These are phyloP conservation scores for Nesoenas mayeri DNA, from an alignment of 2,113 vertebrate genomes.

Conservation along the genomic window DNA sequence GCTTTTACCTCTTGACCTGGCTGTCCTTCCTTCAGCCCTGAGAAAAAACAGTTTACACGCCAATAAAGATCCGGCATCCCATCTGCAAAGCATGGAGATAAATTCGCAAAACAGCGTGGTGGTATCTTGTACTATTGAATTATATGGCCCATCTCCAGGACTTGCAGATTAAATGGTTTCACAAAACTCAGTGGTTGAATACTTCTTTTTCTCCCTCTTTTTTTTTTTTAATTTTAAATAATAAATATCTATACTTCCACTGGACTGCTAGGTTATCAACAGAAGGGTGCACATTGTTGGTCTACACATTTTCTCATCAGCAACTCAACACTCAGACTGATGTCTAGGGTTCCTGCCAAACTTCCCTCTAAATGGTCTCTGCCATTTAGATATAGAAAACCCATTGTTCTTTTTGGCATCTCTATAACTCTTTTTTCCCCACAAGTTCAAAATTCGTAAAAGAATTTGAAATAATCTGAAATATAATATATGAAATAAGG, in stretches of 20 bases:
- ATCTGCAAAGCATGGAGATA: neutral
- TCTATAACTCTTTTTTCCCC: neutral
- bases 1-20: neutral
- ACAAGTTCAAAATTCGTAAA: neutral
- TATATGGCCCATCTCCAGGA: neutral
- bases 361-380: neutral
- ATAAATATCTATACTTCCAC: neutral
- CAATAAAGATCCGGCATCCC: neutral
- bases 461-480: neutral
- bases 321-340: neutral
- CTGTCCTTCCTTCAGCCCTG: neutral
- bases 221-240: neutral
- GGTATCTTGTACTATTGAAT: neutral
- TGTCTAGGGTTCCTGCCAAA: neutral
- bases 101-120: neutral
- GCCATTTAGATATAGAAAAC: neutral
- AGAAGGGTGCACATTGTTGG: neutral
- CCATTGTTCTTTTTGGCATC: neutral
- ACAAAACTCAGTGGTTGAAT: neutral
- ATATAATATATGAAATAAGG: neutral
- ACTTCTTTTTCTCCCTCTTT: neutral
- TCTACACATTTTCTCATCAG: neutral
- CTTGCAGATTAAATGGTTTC: neutral
- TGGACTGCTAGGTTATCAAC: neutral
- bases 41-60: neutral